phyloP scores from a whole-genome alignment of 2,797 vertebrate genomes.

The Gambusia yucatana region DNA sequence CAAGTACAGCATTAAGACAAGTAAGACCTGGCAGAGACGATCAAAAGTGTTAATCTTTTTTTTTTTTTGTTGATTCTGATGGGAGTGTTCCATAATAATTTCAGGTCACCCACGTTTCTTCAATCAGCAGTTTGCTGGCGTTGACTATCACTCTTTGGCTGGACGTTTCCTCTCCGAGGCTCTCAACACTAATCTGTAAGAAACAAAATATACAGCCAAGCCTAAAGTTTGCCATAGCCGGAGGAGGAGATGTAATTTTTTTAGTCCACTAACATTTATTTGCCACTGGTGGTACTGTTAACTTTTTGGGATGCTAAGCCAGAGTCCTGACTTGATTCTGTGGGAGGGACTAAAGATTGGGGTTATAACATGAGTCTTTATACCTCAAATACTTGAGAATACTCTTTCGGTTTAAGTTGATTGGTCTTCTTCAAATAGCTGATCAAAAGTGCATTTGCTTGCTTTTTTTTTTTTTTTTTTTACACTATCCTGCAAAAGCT shows the following conservation, averaged over 20 bases:
- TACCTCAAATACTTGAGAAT: neutral
- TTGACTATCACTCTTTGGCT: conserved; percentile 86
- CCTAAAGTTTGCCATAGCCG: neutral
- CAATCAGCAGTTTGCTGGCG: conserved; percentile 88
- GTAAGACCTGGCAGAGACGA: conserved; percentile 63
- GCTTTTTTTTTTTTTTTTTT: neutral
- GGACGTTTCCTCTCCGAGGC: conserved; percentile 87
- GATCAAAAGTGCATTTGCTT: neutral
- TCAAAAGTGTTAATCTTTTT: neutral
- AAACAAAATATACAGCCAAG: conserved; percentile 5
- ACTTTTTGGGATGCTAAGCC: neutral
- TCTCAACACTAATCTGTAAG: conserved; percentile 91
- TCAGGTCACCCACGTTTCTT: conserved; percentile 90
- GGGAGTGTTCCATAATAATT: conserved; percentile 6
- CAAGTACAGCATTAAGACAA: conserved; percentile 88
- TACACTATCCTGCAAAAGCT: neutral
- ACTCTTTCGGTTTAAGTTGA: neutral
- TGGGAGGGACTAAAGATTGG: neutral
- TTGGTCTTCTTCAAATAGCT: neutral
- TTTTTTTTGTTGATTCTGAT: neutral
- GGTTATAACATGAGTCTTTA: neutral
- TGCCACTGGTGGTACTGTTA: neutral
- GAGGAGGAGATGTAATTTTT: neutral
- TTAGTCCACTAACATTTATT: neutral
- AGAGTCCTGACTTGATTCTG: neutral